Percentiles rank a stretch among this genome's conserved stretches.
phyloP scores from a whole-genome alignment of 2,797 vertebrate genomes.

The Oryzias sinensis region DNA sequence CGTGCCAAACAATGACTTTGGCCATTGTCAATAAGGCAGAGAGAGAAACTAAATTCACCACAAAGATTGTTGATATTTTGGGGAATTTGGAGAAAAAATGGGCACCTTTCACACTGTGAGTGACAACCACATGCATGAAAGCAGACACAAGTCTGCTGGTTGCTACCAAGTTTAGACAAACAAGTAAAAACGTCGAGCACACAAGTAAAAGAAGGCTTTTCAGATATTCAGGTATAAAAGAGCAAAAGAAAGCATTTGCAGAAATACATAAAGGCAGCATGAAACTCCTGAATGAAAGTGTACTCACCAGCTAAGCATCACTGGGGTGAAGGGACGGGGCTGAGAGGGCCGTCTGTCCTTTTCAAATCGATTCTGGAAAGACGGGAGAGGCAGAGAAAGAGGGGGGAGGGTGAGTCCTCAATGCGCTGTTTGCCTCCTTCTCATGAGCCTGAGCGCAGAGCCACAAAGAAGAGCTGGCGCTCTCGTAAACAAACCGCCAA shows the following conservation, averaged over 20 bases:
- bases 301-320: constrained; percentile 84
- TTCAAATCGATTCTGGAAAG: constrained; percentile 68
- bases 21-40: constrained; percentile 20
- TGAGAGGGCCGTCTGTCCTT: constrained; percentile 68
- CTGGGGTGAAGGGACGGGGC: constrained; percentile 63
- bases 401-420: constrained; percentile 57
- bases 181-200: neutral
- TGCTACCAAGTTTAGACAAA: constrained; percentile 4
- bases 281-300: constrained; percentile 23
- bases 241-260: constrained; percentile 1
- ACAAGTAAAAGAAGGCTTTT: neutral
- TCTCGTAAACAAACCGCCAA: constrained; percentile 73
- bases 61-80: constrained; percentile 24
- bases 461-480: constrained; percentile 58
- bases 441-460: constrained; percentile 38
- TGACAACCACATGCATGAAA: constrained; percentile 9
- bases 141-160: constrained; percentile 19
- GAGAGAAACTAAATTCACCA: constrained; percentile 34
- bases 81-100: neutral
- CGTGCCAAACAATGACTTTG: constrained; percentile 19
- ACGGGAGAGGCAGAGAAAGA: constrained; percentile 38
- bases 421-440: constrained; percentile 45
- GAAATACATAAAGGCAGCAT: constrained; percentile 11
- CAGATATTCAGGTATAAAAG: constrained; percentile 4
- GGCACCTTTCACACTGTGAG: constrained; percentile 9